These are phyloP conservation scores for Drosophila setifemur DNA, from an alignment of 1,140 invertebrate species.

Conservation along the genomic window DNA sequence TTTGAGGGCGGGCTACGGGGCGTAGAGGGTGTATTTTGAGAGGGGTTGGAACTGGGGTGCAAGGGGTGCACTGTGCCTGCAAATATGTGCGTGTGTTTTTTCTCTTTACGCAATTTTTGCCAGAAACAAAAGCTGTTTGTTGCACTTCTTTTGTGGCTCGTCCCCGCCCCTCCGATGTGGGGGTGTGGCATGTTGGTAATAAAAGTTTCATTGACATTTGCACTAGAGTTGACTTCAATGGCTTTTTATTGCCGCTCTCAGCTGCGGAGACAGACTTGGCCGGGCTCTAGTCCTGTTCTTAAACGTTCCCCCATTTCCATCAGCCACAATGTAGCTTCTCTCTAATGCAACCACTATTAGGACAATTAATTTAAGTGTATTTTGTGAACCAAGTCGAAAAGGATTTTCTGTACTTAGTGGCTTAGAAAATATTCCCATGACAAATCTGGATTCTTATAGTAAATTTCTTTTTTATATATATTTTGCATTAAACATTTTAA, in stretches of 20 bases:
- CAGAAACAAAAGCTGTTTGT: slow-evolving; percentile 61
- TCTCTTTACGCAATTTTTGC: slow-evolving; percentile 48
- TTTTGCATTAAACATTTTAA: too few relatives aligned
- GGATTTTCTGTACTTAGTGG: too few relatives aligned
- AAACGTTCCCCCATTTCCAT: background rate
- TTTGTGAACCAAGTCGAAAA: too few relatives aligned
- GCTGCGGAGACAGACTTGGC: slow-evolving; percentile 13
- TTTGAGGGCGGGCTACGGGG: too few relatives aligned
- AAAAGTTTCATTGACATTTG: slow-evolving; percentile 72
- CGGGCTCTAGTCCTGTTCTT: background rate
- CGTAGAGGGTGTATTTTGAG: background rate
- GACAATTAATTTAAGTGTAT: too few relatives aligned
- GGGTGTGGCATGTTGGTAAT: slow-evolving; percentile 32
- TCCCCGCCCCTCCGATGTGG: background rate
- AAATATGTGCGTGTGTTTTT: background rate
- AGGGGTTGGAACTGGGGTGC: background rate
- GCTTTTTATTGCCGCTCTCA: slow-evolving; percentile 45
- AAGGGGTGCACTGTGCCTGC: background rate
- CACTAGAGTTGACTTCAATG: slow-evolving; percentile 68
- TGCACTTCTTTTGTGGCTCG: slow-evolving; percentile 61
- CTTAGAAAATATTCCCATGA: too few relatives aligned
- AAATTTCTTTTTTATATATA: too few relatives aligned
- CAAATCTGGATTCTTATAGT: too few relatives aligned
- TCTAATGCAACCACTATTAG: too few relatives aligned
- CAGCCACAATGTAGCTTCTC: background rate